Evolutionary conservation across 2,113 vertebrate species (phyloP).

Genomic region (Myotis lucifugus): DNA sequence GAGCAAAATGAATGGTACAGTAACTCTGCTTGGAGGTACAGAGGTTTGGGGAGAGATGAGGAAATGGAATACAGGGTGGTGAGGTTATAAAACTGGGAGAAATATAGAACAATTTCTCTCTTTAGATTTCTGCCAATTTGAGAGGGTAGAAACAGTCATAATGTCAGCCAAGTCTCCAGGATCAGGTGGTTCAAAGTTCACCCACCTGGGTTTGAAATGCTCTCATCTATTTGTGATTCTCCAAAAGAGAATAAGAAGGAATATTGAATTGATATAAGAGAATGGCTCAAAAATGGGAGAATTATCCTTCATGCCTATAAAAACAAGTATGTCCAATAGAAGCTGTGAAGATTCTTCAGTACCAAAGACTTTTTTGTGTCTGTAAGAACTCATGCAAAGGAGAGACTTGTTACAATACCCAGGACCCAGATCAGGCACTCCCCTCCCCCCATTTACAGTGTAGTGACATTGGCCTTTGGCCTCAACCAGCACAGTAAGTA

Average conservation of each 20-base stretch:
- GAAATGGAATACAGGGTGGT: not conserved
- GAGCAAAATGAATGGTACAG: not conserved
- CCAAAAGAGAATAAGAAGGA: not conserved
- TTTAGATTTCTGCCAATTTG: not conserved
- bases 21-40: not conserved
- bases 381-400: conserved; percentile 31
- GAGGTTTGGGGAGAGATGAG: rapidly evolving
- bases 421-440: not conserved
- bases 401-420: not conserved
- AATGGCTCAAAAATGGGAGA: conserved; percentile 87
- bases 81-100: not conserved
- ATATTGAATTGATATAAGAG: conserved; percentile 82
- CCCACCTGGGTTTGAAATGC: not conserved
- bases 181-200: not conserved
- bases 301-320: conserved; percentile 86
- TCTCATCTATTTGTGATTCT: not conserved
- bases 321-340: conserved; percentile 82
- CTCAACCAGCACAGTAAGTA: conserved; percentile 47
- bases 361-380: conserved; percentile 50
- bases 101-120: not conserved
- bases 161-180: not conserved
- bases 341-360: conserved; percentile 68
- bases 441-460: not conserved
- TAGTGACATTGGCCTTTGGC: conserved; percentile 45
- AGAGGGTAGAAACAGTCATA: not conserved